Evolutionary conservation across 2,797 vertebrate species (phyloP).

Genomic region (Tadarida brasiliensis): DNA sequence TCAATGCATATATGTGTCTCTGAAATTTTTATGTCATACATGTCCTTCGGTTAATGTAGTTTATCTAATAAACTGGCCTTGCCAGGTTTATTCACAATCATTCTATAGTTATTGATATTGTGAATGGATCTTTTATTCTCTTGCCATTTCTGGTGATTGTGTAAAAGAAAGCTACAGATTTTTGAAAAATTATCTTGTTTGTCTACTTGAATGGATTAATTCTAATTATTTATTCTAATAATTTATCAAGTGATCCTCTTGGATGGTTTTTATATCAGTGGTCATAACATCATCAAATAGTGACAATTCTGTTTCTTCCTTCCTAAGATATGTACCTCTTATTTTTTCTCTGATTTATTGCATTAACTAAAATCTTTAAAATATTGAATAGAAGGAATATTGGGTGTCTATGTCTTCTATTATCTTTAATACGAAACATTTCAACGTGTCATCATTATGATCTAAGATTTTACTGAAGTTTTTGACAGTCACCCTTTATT

Average conservation of each 20-base stretch:
- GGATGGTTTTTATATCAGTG: background rate
- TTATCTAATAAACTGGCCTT: background rate
- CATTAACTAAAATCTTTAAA: background rate
- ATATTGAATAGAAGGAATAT: background rate
- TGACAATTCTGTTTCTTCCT: background rate
- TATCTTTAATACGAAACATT: background rate
- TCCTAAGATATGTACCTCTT: background rate
- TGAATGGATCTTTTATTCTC: background rate
- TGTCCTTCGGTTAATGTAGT: background rate
- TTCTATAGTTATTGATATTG: background rate
- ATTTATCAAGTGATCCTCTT: background rate
- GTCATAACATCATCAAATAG: slow-evolving; percentile 1
- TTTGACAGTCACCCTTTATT: background rate
- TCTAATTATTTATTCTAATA: background rate
- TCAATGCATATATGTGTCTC: background rate
- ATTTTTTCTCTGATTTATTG: slow-evolving; percentile 12
- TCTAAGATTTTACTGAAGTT: slow-evolving; percentile 24
- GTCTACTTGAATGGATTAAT: background rate
- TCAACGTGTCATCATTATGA: background rate
- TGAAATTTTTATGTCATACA: background rate
- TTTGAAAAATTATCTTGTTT: slow-evolving; percentile 3
- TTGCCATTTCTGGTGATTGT: background rate
- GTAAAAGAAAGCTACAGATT: background rate
- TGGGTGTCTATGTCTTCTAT: background rate
- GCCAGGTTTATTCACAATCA: background rate